Evolutionary conservation across 2,797 vertebrate genomes (phyloP), one percentile per base, ranked within the genome.

Genomic region (Mastacembelus armatus): DNA sequence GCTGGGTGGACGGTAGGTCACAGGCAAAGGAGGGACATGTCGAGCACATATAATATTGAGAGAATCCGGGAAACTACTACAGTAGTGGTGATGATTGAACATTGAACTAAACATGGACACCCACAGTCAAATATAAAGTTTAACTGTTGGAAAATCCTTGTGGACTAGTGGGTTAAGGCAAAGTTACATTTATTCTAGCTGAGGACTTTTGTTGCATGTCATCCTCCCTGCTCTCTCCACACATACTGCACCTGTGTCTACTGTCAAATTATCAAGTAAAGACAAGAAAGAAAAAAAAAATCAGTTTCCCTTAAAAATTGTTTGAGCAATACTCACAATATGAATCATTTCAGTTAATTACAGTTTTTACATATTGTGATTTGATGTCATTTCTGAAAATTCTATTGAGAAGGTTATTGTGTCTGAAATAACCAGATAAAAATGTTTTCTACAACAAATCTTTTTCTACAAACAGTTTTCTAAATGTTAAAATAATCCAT

Each of bases 1-100:
- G 84, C 95, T 16, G 98, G 98, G 10, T 99, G 98, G 98, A 98
- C 60, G 95, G 98, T 99, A 95, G 26, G 92, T 81, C 54, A 50
- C 35, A n/a, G 58, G 54, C 42, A 32, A 62, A 71, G 29, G 45
- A 47, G 60, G 24, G 21, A 48, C 44, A 64, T 27, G 32, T n/a
- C 66, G 65, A 71, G 66, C 76, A 68, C 60, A 49, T n/a, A n/a
- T n/a, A n/a, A n/a, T n/a, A n/a, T n/a, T n/a, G n/a, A n/a, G n/a
- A n/a, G n/a, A n/a, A n/a, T n/a, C n/a, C n/a, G n/a, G n/a, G n/a
- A n/a, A n/a, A n/a, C n/a, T n/a, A n/a, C n/a, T n/a, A n/a, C n/a
- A n/a, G n/a, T n/a, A n/a, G n/a, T n/a, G n/a, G n/a, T n/a, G n/a
- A n/a, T n/a, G n/a, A n/a, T n/a, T n/a, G n/a, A n/a, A n/a, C n/a